A percentile compares a stretch with the other conserved stretches of the same genome.
These are phyloP conservation scores for Eriocheir sinensis DNA, from an alignment of 1,140 invertebrate species.

Conservation along the genomic window DNA sequence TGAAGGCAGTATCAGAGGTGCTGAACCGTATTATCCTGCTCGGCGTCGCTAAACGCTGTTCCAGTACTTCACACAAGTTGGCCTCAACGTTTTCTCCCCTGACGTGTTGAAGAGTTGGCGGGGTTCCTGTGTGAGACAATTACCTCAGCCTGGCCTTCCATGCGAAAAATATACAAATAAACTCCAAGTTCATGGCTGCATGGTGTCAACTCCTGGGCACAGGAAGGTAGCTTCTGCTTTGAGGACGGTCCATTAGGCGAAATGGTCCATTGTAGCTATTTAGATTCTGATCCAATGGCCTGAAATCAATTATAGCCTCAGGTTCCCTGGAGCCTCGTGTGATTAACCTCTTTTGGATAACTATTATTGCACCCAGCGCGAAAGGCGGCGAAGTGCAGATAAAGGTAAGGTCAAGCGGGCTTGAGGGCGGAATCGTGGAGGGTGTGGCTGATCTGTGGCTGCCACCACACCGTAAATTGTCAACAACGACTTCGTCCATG, in stretches of 20 bases:
- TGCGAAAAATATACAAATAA: slow-evolving; percentile 63
- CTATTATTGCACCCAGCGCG: slow-evolving; percentile 65
- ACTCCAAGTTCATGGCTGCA: slow-evolving; percentile 66
- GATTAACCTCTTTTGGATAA: slow-evolving; percentile 74
- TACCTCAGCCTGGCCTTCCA: slow-evolving; percentile 24
- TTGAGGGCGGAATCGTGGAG: slow-evolving; percentile 71
- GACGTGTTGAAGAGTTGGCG: neutral
- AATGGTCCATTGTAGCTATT: slow-evolving; percentile 71
- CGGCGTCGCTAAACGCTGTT: neutral
- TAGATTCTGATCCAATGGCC: slow-evolving; percentile 76
- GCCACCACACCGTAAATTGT: slow-evolving; percentile 55
- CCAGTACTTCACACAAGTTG: neutral
- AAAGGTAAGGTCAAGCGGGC: slow-evolving; percentile 52
- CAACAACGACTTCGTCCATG: slow-evolving; percentile 70
- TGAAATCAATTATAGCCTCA: slow-evolving; percentile 73
- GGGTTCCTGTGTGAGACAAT: neutral
- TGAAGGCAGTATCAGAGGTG: slow-evolving; percentile 64
- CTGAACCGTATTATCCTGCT: slow-evolving; percentile 59
- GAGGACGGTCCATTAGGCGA: slow-evolving; percentile 65
- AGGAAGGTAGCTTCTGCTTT: slow-evolving; percentile 64
- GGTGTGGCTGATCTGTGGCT: slow-evolving; percentile 51
- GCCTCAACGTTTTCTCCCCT: neutral
- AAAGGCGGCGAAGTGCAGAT: slow-evolving; percentile 63
- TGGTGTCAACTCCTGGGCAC: slow-evolving; percentile 67
- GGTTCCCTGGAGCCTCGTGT: slow-evolving; percentile 72